A percentile compares a stretch with the other conserved stretches of the same genome.
phyloP scores from a whole-genome alignment of 2,888 invertebrate species.

The Acanthosepion pharaonis region DNA sequence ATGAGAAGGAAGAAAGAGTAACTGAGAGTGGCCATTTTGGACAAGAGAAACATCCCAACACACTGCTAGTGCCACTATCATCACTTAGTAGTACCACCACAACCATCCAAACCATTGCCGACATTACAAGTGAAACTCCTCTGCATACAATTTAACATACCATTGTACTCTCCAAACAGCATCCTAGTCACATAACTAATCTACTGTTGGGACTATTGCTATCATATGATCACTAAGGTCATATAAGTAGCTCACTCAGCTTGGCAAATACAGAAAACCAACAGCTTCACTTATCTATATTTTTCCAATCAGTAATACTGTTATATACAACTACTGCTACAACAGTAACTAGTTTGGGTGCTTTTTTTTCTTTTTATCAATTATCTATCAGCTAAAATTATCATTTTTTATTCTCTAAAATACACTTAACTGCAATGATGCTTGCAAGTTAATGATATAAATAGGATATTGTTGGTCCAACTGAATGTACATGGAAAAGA shows the following conservation, averaged over 20 bases:
- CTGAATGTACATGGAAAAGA: no score
- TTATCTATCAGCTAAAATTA: no score
- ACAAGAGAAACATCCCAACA: background rate
- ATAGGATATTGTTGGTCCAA: no score
- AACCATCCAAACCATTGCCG: background rate
- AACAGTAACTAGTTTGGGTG: no score
- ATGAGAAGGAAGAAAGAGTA: background rate
- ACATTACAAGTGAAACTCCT: background rate
- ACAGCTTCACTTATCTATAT: no score
- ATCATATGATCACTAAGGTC: background rate
- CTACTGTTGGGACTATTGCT: background rate
- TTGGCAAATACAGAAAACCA: no score
- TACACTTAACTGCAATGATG: no score
- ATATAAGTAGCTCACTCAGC: background rate
- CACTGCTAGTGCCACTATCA: background rate
- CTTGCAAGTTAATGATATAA: no score
- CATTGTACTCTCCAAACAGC: background rate
- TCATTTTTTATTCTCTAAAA: no score
- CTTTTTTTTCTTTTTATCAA: no score
- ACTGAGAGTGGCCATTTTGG: background rate
- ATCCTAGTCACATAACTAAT: slow-evolving; percentile 33
- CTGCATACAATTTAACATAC: background rate
- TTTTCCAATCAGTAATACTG: no score
- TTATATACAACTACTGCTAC: no score
- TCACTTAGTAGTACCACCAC: background rate